Base-by-base conservation (phyloP, 2,888 invertebrate genomes). In the Euplagia quadripunctaria region DNA sequence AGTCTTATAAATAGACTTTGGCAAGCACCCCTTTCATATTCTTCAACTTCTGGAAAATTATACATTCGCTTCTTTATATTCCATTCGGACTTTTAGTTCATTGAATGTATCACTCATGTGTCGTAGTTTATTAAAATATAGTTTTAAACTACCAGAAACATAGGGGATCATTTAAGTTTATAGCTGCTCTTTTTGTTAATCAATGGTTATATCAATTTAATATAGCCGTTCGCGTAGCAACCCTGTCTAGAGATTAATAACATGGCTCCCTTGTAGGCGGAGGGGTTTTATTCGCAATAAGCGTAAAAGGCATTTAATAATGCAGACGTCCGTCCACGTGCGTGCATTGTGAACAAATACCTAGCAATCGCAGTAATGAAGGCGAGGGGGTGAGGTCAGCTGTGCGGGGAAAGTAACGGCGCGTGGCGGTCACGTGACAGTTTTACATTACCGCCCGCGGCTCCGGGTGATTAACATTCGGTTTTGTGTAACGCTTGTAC, bases 241-340 rank as follows among this genome's bases (percentile, higher is more conserved):
- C 84, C 84, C 82, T 67, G 77, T 81, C 81, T 85, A 78, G 82
- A 89, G 90, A 93, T 94, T 94, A 93, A 94, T 92, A 91, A 91
- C 89, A 89, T 91, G 85, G 87, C 86, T 87, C 85, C 86, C 82
- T 87, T 84, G 89, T 82, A 87, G 85, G 85, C 85, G 87, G 88
- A 89, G 93, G 90, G 88, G 84, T 80, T 94, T 92, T 94, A 92
- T 91, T 94, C 84, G 93, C 94, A 94, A 95, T 95, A 95, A 95
- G 94, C 93, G 92, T 96, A 94, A 95, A 96, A 95, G 96, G 94
- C 96, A 95, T 96, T 96, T 96, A 96, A 95, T 96, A 95, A 96
- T 96, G 94, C 94, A 96, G 91, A 93, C 94, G 94, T 93, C 92
- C 90, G 93, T 82, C 85, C 93, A 92, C 93, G 94, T 93, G 94